Base-by-base conservation (phyloP, 1,140 invertebrate genomes). In the Caerostris extrusa region DNA sequence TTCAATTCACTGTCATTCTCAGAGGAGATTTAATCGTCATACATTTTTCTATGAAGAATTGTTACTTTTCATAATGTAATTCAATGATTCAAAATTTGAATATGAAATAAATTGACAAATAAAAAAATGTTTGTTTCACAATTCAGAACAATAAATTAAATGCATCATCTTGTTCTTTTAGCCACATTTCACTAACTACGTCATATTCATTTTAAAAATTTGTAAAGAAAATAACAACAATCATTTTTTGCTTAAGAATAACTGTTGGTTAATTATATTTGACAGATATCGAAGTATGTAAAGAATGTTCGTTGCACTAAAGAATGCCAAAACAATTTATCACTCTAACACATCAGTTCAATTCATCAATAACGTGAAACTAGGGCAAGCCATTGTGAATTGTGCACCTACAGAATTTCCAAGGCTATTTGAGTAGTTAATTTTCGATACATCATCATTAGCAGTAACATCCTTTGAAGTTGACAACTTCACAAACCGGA, bases 391-490 rank as follows among this genome's bases (percentile, higher is more conserved):
- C 61, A 67, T 67, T 67, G 61, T 67, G 61, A 17, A 17, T 67
- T 67, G 61, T 67, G 61, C 17, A 5, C 0, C 12, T 34, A 34
- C 34, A 34, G n/a, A 12, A 6, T 6, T 6, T 67, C 10, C 61
- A 67, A 67, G 61, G 10, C n/a, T n/a, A 2, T 1, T 14, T 14
- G 14, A 2, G 14, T 17, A 67, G 61, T 67, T 67, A 67, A 67
- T 67, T 67, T 67, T 67, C 61, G n/a, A 67, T 67, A 14, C 61
- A 67, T 67, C 61, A 67, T 67, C 61, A 67, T 67, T 67, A 67
- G n/a, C 61, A 17, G n/a, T 6, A 67, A 67, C 17, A 12, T 5
- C 61, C 14, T 17, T n/a, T 67, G 61, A 67, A 67, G 61, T 67
- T 67, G 61, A 67, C 61, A 67, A 17, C 4, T n/a, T 67, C n/a